Conservation (phyloP, 2,797 vertebrate species). For the Bucorvus abyssinicus region DNA sequence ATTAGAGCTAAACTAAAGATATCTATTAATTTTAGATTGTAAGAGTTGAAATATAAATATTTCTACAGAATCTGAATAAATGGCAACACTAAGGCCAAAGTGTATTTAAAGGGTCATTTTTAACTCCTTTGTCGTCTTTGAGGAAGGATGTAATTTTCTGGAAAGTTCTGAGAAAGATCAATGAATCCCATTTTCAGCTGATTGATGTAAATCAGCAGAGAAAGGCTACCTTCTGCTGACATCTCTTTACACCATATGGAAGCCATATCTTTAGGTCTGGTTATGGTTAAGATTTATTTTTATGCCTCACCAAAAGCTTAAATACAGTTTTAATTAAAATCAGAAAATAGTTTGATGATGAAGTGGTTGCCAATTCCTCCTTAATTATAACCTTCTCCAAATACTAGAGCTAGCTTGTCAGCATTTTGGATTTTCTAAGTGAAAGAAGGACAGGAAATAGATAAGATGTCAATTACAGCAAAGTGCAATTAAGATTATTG, state of each 20-base stretch:
- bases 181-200: background rate
- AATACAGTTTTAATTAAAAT: background rate
- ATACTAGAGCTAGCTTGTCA: background rate
- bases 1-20: background rate
- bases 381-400: slow-evolving; percentile 26
- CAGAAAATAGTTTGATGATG: background rate
- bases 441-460: slow-evolving; percentile 29
- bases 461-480: slow-evolving; percentile 52
- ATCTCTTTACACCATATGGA: background rate
- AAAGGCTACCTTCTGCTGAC: background rate
- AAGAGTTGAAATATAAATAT: background rate
- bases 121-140: background rate
- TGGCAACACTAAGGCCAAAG: background rate
- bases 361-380: background rate
- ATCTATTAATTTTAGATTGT: background rate
- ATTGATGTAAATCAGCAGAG: background rate
- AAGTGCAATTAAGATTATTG: slow-evolving; percentile 57
- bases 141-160: background rate
- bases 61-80: background rate
- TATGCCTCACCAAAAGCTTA: background rate
- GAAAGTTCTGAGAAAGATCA: background rate
- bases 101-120: background rate
- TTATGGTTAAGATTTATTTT: background rate
- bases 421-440: slow-evolving; percentile 25
- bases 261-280: background rate